Conservation (phyloP, 2,888 invertebrate species). For the Parnassius smintheus region DNA sequence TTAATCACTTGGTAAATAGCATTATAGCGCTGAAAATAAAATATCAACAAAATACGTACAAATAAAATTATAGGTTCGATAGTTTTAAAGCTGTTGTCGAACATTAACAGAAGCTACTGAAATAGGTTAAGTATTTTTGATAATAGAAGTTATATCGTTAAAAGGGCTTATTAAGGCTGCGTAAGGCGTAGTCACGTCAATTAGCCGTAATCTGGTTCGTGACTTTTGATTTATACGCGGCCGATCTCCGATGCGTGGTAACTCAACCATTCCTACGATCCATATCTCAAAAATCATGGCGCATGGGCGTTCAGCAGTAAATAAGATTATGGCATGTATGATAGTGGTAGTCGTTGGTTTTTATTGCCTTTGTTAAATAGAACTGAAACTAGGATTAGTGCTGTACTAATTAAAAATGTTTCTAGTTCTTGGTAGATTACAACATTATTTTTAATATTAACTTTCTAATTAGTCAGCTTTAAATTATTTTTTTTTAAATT, state of each 20-base stretch:
- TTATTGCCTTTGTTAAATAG: conserved; percentile 19
- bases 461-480: background rate
- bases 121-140: conserved; percentile 78
- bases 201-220: conserved; percentile 72
- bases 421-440: too few species aligned
- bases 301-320: conserved; percentile 48
- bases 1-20: background rate
- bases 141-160: conserved; percentile 71
- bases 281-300: conserved; percentile 54
- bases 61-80: conserved; percentile 27
- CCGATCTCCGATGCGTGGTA: conserved; percentile 67
- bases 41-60: conserved; percentile 24
- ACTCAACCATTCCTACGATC: conserved; percentile 51
- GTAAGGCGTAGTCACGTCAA: conserved; percentile 70
- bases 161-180: conserved; percentile 73
- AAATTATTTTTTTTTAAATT: background rate
- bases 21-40: conserved; percentile 15
- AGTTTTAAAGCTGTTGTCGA: conserved; percentile 28
- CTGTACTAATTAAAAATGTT: conserved; percentile 4
- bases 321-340: conserved; percentile 59
- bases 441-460: background rate
- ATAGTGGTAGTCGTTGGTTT: conserved; percentile 31
- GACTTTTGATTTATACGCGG: conserved; percentile 74
- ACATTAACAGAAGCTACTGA: conserved; percentile 46
- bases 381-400: background rate